Base-by-base conservation (phyloP, 2,113 vertebrate genomes). In the Hypomesus transpacificus region DNA sequence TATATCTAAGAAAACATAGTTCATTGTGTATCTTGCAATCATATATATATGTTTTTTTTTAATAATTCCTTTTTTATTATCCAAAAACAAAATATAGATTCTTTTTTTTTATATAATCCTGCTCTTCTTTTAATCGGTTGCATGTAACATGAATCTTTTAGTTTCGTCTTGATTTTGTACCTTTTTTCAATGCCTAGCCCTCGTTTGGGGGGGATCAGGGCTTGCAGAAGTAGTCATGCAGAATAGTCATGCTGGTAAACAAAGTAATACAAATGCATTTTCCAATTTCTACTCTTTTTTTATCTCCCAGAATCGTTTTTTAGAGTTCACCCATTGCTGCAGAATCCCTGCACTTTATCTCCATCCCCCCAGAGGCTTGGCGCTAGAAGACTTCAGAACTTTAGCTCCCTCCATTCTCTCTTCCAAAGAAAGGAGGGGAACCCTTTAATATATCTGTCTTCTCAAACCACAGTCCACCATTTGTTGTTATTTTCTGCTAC, bases 201-300 rank as follows among this genome's bases (percentile, higher is more conserved):
- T 89, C 73, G 84, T 87, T 82, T 78, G 63, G 54, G 46, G 61
- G 57, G 50, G 57, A 59, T 75, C 82, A 85, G 89, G 88, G 85
- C 89, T 91, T 89, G 87, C 90, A 90, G 86, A 86, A 87, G 79
- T 86, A 61, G 71, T 85, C 85, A 92, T 92, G 91, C 91, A 92
- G 78, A 91, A 89, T 89, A 87, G 81, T 91, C 91, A 92, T 93
- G 91, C 90, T 91, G 89, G 85, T 90, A 90, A 91, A 92, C 87
- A 86, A 89, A 82, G 82, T 89, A 82, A 88, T 83, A 84, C 90
- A 88, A 90, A 90, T 85, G 81, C 85, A 84, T 79, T 86, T 87
- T 77, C 80, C 72, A 79, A 79, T 71, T 85, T 84, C 81, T 75
- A 81, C 50, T 63, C 71, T 74, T 78, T 63, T 75, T 85, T 63